Conservation (phyloP, 1,140 invertebrate species). For the Ips nitidus region DNA sequence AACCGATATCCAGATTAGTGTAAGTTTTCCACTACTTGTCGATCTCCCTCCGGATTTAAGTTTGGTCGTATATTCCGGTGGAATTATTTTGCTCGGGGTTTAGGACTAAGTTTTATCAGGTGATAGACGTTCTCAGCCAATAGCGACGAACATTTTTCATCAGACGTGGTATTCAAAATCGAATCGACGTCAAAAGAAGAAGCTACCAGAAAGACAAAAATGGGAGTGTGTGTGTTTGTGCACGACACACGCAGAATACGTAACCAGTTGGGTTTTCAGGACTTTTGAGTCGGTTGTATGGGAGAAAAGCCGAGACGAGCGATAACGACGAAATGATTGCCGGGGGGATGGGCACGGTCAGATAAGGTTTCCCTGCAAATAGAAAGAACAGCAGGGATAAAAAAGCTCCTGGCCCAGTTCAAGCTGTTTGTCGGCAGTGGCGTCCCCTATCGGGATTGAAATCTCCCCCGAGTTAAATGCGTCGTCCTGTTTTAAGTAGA, state of each 20-base stretch:
- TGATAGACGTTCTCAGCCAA: no score
- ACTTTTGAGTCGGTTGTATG: conserved; percentile 23
- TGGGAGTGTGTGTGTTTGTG: not conserved
- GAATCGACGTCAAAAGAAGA: no score
- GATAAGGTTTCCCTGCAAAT: conserved; percentile 35
- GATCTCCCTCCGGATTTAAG: no score
- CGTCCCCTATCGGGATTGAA: conserved; percentile 31
- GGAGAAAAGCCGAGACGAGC: conserved; percentile 25
- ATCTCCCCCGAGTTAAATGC: conserved; percentile 25
- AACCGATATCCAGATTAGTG: no score
- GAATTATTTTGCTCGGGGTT: no score
- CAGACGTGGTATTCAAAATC: no score
- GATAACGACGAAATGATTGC: conserved; percentile 36
- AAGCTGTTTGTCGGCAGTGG: conserved; percentile 31
- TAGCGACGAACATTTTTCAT: no score
- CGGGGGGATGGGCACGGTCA: conserved; percentile 31
- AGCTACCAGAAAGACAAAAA: no score
- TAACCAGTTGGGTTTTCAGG: conserved; percentile 19
- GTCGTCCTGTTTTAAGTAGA: conserved; percentile 27
- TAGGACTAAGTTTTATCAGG: no score
- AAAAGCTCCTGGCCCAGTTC: conserved; percentile 26
- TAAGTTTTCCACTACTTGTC: no score
- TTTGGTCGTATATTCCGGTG: no score
- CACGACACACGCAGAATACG: conserved; percentile 28
- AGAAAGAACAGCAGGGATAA: conserved; percentile 34